Conservation (phyloP, 2,797 vertebrate species). For the Agapornis canus region DNA sequence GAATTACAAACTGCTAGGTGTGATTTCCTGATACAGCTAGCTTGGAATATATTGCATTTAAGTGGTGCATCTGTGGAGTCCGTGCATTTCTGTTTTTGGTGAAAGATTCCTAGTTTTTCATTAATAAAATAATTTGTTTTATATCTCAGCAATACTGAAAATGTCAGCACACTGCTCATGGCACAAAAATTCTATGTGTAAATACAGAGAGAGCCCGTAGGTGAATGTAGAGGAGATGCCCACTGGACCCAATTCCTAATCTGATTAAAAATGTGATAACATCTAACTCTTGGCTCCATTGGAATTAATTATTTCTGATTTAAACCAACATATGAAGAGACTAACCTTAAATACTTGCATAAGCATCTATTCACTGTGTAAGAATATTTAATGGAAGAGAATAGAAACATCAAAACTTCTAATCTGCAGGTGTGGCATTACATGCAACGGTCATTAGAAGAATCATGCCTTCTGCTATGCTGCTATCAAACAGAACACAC, state of each 20-base stretch:
- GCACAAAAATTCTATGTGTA: not conserved
- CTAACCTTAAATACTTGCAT: not conserved
- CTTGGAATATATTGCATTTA: not conserved
- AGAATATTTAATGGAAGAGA: not conserved
- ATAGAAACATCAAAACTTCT: not conserved
- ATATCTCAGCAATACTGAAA: not conserved
- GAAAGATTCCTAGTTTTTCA: not conserved
- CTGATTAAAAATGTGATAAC: not conserved
- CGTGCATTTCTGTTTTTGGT: not conserved
- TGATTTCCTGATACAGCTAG: not conserved
- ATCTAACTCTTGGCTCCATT: not conserved
- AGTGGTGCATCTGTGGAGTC: not conserved
- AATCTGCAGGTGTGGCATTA: not conserved
- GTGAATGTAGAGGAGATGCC: not conserved
- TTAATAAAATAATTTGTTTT: not conserved
- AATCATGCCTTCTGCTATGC: not conserved
- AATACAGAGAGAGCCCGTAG: not conserved
- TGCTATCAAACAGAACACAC: too few relatives aligned
- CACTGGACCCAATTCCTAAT: not conserved
- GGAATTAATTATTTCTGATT: not conserved
- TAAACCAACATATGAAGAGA: not conserved
- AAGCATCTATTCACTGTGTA: not conserved
- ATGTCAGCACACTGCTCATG: not conserved
- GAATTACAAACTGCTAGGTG: not conserved
- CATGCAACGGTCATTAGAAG: accelerated